Evolutionary conservation across 1,140 invertebrate species (phyloP).

Genomic region (Drosophila insularis): DNA sequence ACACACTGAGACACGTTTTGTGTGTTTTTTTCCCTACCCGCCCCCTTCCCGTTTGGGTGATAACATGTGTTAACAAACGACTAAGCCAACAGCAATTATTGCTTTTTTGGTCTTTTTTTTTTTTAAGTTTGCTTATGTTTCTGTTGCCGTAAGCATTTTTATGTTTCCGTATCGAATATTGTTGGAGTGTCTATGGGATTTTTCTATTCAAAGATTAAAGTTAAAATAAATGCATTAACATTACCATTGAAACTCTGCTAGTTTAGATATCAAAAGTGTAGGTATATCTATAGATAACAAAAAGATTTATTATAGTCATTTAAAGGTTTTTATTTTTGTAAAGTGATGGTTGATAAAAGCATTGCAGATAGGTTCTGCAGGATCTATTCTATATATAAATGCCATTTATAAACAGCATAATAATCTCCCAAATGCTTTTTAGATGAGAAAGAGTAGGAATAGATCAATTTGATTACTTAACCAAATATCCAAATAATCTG

Average conservation of each 20-base stretch:
- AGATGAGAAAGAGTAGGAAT: too few species aligned
- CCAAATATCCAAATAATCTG: too few species aligned
- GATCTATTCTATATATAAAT: too few species aligned
- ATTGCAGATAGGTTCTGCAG: too few species aligned
- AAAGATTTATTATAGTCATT: neutral
- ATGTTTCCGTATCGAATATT: constrained; percentile 30
- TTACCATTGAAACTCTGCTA: neutral
- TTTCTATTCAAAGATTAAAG: neutral
- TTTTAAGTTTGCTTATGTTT: constrained; percentile 24
- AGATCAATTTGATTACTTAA: too few species aligned
- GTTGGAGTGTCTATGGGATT: constrained; percentile 26
- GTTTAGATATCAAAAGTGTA: neutral
- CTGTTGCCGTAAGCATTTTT: constrained; percentile 31
- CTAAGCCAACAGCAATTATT: constrained; percentile 44
- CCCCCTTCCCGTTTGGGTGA: constrained; percentile 27
- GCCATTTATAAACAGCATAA: too few species aligned
- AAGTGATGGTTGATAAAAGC: too few species aligned
- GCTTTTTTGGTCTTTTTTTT: constrained; percentile 15
- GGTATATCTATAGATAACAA: neutral
- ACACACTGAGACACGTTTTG: constrained; percentile 6
- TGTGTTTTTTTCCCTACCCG: neutral
- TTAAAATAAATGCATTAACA: neutral
- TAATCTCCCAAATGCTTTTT: too few species aligned
- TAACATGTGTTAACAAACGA: constrained; percentile 56
- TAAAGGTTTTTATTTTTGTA: neutral